These are phyloP conservation scores for Rotaria sp. DNA, from an alignment of 2,888 invertebrate genomes.

Conservation along the genomic window DNA sequence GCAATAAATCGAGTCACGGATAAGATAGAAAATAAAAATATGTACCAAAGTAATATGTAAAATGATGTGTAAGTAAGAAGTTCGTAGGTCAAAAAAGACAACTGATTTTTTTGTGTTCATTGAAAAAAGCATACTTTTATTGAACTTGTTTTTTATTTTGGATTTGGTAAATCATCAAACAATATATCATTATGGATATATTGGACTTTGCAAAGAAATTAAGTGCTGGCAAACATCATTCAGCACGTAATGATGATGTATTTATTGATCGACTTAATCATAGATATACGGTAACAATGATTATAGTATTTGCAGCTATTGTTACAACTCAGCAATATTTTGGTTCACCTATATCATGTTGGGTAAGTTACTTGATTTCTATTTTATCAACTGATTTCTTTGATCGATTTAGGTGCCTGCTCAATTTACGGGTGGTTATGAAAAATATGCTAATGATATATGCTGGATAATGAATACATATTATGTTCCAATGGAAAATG, in stretches of 20 bases:
- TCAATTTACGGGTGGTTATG: slow-evolving; percentile 40
- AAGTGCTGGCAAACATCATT: slow-evolving; percentile 22
- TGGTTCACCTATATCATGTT: slow-evolving; percentile 21
- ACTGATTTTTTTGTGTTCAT: no score
- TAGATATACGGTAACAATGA: slow-evolving; percentile 33
- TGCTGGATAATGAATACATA: slow-evolving; percentile 40
- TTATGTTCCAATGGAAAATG: slow-evolving; percentile 36
- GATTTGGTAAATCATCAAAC: neutral
- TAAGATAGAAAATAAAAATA: no score
- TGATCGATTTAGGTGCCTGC: slow-evolving; percentile 30
- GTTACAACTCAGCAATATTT: slow-evolving; percentile 21
- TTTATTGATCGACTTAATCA: slow-evolving; percentile 40
- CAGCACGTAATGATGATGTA: slow-evolving; percentile 34
- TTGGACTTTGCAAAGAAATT: neutral
- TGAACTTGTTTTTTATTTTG: neutral
- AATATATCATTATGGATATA: neutral
- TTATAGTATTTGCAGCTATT: slow-evolving; percentile 11
- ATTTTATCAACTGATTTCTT: neutral
- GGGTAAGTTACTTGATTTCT: neutral
- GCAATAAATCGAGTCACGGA: no score
- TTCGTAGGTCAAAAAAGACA: no score
- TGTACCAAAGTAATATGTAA: no score
- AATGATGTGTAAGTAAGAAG: no score
- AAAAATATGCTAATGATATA: slow-evolving; percentile 38
- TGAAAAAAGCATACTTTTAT: no score